Conservation (phyloP, 2,113 vertebrate genomes). For the Nycticebus coucang region DNA sequence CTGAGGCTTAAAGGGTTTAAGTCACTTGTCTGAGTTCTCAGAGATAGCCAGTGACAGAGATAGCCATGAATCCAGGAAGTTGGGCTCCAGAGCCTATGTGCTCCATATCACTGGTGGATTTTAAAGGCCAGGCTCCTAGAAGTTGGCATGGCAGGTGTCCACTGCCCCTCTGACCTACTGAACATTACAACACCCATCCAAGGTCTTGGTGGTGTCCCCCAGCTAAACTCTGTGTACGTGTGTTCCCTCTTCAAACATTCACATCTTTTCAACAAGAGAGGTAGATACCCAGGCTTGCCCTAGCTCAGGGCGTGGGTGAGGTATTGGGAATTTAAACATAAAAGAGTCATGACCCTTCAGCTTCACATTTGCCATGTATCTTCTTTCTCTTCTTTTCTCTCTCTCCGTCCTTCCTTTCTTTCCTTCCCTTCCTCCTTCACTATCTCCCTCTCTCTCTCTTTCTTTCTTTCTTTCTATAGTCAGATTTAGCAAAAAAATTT, state of each 20-base stretch:
- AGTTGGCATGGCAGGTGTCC: neutral
- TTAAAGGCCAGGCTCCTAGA: neutral
- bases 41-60: neutral
- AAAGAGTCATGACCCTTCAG: neutral
- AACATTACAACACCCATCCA: neutral
- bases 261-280: neutral
- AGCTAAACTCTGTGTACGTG: neutral
- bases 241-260: neutral
- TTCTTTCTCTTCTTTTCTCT: neutral
- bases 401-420: neutral
- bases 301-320: no score
- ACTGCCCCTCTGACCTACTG: neutral
- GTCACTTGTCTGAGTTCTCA: neutral
- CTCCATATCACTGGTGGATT: neutral
- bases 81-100: neutral
- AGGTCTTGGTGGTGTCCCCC: neutral
- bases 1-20: neutral
- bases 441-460: neutral
- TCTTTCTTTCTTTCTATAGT: neutral
- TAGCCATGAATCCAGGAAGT: neutral
- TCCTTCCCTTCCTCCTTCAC: neutral
- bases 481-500: slow-evolving; percentile 9
- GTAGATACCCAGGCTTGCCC: neutral
- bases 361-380: neutral
- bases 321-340: neutral